Conservation (phyloP, 2,113 vertebrate genomes). For the Calidris pygmaea region DNA sequence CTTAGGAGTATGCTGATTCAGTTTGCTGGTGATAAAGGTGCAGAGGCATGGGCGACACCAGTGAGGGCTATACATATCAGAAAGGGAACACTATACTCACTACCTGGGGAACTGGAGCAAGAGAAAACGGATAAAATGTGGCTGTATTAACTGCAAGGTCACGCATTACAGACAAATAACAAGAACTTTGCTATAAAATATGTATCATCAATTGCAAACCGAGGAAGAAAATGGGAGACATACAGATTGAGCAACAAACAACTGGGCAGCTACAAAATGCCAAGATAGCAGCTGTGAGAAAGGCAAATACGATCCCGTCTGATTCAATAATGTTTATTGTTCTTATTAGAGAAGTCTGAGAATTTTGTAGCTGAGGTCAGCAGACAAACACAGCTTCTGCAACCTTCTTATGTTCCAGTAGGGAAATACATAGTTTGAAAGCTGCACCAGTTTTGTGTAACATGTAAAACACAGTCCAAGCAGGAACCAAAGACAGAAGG, state of each 20-base stretch:
- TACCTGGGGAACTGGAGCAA: not conserved
- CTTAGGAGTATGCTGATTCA: not conserved
- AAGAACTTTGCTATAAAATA: not conserved
- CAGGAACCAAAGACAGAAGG: not conserved
- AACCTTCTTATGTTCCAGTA: not conserved
- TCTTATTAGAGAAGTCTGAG: not conserved
- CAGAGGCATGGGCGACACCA: not conserved
- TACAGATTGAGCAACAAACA: not conserved
- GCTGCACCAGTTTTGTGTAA: not conserved
- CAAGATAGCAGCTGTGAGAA: not conserved
- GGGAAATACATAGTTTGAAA: not conserved
- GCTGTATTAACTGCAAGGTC: not conserved
- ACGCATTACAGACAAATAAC: not conserved
- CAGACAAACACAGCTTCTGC: not conserved
- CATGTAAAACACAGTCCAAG: not conserved
- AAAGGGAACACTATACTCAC: not conserved
- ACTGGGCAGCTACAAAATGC: not conserved
- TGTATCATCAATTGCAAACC: not conserved
- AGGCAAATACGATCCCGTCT: not conserved
- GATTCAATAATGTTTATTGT: not conserved
- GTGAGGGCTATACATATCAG: not conserved
- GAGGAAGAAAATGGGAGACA: not conserved
- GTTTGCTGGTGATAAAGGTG: not conserved
- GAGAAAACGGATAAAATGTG: not conserved
- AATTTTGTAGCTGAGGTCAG: not conserved